Evolutionary conservation across 2,113 vertebrate species (phyloP), one percentile per base, ranked within the genome.

Genomic region (Petrocephalus microphthalmus): DNA sequence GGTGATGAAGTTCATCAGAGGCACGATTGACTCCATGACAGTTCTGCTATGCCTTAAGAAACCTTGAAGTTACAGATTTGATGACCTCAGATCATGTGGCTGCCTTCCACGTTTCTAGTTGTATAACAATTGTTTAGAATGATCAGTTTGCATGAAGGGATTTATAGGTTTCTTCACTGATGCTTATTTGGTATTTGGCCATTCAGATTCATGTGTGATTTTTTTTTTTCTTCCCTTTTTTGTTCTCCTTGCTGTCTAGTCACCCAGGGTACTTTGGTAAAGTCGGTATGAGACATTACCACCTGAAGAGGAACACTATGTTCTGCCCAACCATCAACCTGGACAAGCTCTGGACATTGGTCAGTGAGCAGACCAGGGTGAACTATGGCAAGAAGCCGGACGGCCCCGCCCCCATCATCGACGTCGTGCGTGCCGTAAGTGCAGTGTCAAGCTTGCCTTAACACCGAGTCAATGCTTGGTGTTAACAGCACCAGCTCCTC

Each of bases 231-330:
- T n/a, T n/a, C n/a, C n/a, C n/a, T n/a, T n/a, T n/a, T n/a, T 78
- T 78, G 3, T 8, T 51, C n/a, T 29, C 8, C 87, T 54, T 60
- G n/a, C 15, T 13, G 10, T 29, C 52, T 91, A 98, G 97, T 91
- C 97, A 98, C 82, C 97, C 96, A 1, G 97, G 96, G 71, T 97
- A 97, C 94, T 98, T 98, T 25, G 96, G 97, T 47, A 97, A 98
- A 92, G 96, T 97, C 90, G 96, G 97, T 88, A 98, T 97, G 96
- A 96, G 96, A 93, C 96, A 97, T 91, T 97, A 97, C 92, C 97
- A 98, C 67, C 90, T 97, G 92, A 98, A 98, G 92, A 96, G 92
- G 89, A 98, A 97, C 92, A 94, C 96, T 2, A 87, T 94, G 19
- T 95, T 95, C 93, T 97, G 97, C 90, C 97, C 97, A 64, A 97